Evolutionary conservation across 1,140 invertebrate genomes (phyloP).

Genomic region (Heterodera schachtii): DNA sequence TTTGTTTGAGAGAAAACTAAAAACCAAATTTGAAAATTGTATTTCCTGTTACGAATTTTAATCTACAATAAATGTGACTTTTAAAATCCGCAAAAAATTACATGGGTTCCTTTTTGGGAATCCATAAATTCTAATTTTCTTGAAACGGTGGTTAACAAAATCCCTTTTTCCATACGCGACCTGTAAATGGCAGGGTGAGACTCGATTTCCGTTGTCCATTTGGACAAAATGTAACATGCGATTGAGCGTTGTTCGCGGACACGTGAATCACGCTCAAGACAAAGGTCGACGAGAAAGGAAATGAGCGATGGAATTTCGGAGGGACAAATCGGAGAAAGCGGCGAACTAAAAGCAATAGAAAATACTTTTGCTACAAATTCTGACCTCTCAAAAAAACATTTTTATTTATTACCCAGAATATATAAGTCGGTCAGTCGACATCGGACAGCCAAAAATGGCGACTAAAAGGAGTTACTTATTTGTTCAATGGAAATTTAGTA

Average conservation of each 20-base stretch:
- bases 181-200: conserved; percentile 14
- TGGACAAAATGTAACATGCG: conserved; percentile 33
- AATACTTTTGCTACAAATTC: too few relatives aligned
- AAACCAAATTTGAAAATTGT: conserved; percentile 17
- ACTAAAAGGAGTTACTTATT: too few relatives aligned
- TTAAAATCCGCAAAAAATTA: too few relatives aligned
- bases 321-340: background rate
- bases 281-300: conserved; percentile 35
- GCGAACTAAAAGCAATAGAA: background rate
- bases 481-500: too few relatives aligned
- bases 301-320: conserved; percentile 35
- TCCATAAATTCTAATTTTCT: too few relatives aligned
- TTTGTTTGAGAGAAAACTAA: conserved; percentile 23
- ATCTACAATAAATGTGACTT: too few relatives aligned
- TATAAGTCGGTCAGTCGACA: background rate
- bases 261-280: conserved; percentile 5
- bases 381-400: too few relatives aligned
- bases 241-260: conserved; percentile 37
- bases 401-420: too few relatives aligned
- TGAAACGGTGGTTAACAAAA: too few relatives aligned
- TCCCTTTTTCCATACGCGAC: background rate
- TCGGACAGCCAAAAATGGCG: background rate
- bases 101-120: too few relatives aligned
- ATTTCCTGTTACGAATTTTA: too few relatives aligned
- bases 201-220: conserved; percentile 28